Conservation (phyloP, 2,888 invertebrate species). For the Caenorhabditis sp. region DNA sequence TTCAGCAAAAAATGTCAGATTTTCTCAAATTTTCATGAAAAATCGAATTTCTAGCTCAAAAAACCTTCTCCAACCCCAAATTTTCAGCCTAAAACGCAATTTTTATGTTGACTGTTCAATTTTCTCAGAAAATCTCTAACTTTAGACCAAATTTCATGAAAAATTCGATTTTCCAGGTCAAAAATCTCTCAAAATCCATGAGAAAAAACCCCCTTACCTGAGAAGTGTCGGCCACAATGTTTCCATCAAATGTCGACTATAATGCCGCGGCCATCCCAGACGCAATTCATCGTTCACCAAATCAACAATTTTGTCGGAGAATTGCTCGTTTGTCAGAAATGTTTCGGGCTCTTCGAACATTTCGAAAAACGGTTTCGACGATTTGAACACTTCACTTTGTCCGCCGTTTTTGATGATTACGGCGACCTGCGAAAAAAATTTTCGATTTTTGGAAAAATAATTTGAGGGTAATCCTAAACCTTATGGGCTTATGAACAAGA, state of each 20-base stretch:
- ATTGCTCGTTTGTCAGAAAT: slow-evolving; percentile 50
- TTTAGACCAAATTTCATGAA: no score
- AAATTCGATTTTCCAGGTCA: not conserved
- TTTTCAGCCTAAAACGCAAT: no score
- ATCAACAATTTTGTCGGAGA: slow-evolving; percentile 63
- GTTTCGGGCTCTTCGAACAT: slow-evolving; percentile 56
- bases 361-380: slow-evolving; percentile 47
- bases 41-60: no score
- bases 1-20: no score
- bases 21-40: no score
- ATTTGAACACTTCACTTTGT: slow-evolving; percentile 66
- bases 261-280: slow-evolving; percentile 65
- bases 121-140: no score
- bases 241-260: slow-evolving; percentile 62
- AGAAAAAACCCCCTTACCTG: slow-evolving; percentile 12
- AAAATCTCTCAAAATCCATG: not conserved
- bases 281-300: slow-evolving; percentile 61
- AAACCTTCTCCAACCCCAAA: no score
- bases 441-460: no score
- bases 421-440: no score
- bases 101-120: no score
- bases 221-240: slow-evolving; percentile 63
- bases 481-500: no score
- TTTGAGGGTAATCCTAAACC: not conserved
- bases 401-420: slow-evolving; percentile 61